These are phyloP conservation scores for Idris sp. DNA, from an alignment of 1,140 invertebrate species.

Conservation along the genomic window DNA sequence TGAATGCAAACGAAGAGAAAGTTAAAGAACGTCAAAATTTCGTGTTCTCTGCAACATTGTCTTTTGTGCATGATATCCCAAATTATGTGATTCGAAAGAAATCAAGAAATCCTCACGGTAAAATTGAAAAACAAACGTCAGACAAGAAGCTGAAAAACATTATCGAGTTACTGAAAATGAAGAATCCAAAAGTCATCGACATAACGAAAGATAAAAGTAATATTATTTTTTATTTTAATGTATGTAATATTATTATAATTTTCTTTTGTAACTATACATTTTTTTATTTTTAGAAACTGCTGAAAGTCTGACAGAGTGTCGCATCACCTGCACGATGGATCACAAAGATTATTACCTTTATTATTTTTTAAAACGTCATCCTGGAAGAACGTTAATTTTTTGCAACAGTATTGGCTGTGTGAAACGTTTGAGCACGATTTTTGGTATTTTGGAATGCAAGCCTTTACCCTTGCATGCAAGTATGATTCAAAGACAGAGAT, in stretches of 20 bases:
- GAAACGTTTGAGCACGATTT: constrained; percentile 88
- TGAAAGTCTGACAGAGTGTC: constrained; percentile 88
- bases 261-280: constrained; percentile 18
- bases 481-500: constrained; percentile 95
- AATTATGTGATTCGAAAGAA: constrained; percentile 85
- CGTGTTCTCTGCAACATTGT: constrained; percentile 98
- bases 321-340: constrained; percentile 86
- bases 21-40: constrained; percentile 90
- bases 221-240: too few species aligned
- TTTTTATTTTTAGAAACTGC: constrained; percentile 83
- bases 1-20: constrained; percentile 85
- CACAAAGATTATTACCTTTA: constrained; percentile 96
- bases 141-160: constrained; percentile 86
- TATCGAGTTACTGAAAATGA: constrained; percentile 87
- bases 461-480: constrained; percentile 94
- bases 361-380: constrained; percentile 91
- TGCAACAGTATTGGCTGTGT: constrained; percentile 98
- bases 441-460: constrained; percentile 87
- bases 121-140: constrained; percentile 83
- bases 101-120: constrained; percentile 76
- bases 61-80: constrained; percentile 91
- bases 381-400: constrained; percentile 96
- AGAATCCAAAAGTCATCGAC: constrained; percentile 95
- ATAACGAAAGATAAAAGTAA: constrained; percentile 83
- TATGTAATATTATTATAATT: too few species aligned